These are phyloP conservation scores for Sinocyclocheilus anophthalmus DNA, from an alignment of 2,113 vertebrate species.

Conservation along the genomic window DNA sequence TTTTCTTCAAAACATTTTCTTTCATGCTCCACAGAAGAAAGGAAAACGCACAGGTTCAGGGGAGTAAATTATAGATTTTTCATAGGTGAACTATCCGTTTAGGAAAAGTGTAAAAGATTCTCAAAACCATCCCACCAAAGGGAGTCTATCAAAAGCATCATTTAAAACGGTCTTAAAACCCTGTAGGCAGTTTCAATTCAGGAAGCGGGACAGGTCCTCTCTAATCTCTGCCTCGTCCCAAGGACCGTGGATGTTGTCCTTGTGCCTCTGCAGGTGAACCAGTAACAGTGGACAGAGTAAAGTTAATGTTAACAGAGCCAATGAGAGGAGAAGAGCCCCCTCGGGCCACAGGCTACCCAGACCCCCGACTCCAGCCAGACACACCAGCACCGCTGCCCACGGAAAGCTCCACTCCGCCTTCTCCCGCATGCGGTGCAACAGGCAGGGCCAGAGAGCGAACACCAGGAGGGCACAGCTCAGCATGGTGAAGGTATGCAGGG, in stretches of 20 bases:
- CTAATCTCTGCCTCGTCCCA: conserved; percentile 98
- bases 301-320: conserved; percentile 80
- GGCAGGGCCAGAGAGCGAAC: conserved; percentile 94
- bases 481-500: conserved; percentile 91
- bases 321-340: conserved; percentile 81
- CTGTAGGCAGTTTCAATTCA: conserved; percentile 58
- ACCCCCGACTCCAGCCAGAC: conserved; percentile 75
- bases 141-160: background rate
- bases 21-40: background rate
- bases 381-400: conserved; percentile 81
- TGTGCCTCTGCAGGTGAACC: conserved; percentile 87
- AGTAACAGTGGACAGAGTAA: conserved; percentile 89
- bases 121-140: background rate
- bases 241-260: conserved; percentile 96
- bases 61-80: background rate
- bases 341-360: conserved; percentile 79
- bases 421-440: conserved; percentile 88
- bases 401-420: conserved; percentile 76
- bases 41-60: no score
- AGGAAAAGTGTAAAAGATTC: conserved; percentile 5
- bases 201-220: conserved; percentile 88
- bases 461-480: conserved; percentile 92
- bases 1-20: background rate
- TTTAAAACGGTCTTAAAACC: background rate
- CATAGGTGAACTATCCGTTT: background rate